Percentiles rank a stretch among this genome's conserved stretches.
Conservation (phyloP, 2,888 invertebrate species). For the Petrolisthes cinctipes region DNA sequence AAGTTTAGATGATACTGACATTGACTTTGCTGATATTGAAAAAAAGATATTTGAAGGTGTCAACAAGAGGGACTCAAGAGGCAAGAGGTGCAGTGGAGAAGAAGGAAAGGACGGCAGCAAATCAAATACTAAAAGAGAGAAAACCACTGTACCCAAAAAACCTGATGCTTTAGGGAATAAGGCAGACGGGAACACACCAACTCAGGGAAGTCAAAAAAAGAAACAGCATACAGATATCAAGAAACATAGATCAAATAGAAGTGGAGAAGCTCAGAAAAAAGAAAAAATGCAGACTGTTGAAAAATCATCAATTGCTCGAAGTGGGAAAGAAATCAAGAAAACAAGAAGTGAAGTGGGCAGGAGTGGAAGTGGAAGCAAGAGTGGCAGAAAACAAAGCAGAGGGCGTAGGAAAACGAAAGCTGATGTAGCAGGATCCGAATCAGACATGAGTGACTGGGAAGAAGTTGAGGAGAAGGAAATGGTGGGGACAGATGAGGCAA, state of each 20-base stretch:
- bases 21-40: neutral
- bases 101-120: neutral
- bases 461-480: constrained; percentile 54
- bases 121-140: neutral
- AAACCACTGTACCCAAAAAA: too few species aligned
- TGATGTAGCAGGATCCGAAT: constrained; percentile 24
- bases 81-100: neutral
- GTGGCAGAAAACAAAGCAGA: neutral
- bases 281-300: too few species aligned
- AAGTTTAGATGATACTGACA: neutral
- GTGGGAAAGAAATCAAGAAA: neutral
- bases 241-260: too few species aligned
- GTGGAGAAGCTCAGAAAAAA: too few species aligned
- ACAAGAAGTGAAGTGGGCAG: neutral
- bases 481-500: constrained; percentile 29
- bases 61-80: neutral
- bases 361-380: neutral
- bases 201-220: too few species aligned
- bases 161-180: too few species aligned
- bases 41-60: constrained; percentile 21
- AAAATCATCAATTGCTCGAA: neutral
- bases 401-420: neutral
- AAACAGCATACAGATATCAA: too few species aligned
- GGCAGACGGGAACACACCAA: too few species aligned
- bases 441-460: constrained; percentile 64